Evolutionary conservation across 2,113 vertebrate species (phyloP), one percentile per base, ranked within the genome.

Genomic region (Bettongia penicillata): DNA sequence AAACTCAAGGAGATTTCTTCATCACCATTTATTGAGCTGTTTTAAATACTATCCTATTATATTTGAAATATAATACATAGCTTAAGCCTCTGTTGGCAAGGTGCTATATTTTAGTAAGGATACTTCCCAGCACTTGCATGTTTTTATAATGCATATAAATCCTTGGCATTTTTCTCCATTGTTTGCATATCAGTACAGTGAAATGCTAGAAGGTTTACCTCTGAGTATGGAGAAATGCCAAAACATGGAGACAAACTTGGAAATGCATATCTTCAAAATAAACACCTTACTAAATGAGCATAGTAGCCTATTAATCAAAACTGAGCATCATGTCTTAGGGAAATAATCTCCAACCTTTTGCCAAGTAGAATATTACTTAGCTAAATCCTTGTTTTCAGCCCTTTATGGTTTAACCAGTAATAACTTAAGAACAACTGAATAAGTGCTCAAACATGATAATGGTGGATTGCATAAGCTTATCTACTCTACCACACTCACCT

Each of bases 21-120:
- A 52, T 53, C 51, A 94, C 24, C 3, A 61, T 93, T 51, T 91
- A 43, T 90, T 50, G 77, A 97, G 61, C 94, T 51, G 90, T 95
- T 96, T 94, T 94, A 90, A 93, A 95, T 50, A 89, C 50, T 84
- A 68, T 57, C 53, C 68, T 43, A 92, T 91, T 91, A 93, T 16
- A 91, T 89, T 77, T 96, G 31, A 93, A 95, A 93, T 94, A 52
- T 93, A 94, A 96, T 92, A 47, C 89, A 12, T 37, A 89, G 31
- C 94, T 95, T n/a, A 94, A 93, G 90, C 37, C 91, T 43, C 26
- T 53, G 37, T 49, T 37, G 49, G 53, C 26, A 95, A 94, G 52
- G 48, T 8, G 47, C 50, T 77, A 3, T 92, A 48, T 92, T 93
- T 28, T 95, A 37, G 89, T 91, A 23, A 97, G 28, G 11, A 0